Base-by-base conservation (phyloP, 2,797 vertebrate genomes). In the Petrocephalus schoutedeni region DNA sequence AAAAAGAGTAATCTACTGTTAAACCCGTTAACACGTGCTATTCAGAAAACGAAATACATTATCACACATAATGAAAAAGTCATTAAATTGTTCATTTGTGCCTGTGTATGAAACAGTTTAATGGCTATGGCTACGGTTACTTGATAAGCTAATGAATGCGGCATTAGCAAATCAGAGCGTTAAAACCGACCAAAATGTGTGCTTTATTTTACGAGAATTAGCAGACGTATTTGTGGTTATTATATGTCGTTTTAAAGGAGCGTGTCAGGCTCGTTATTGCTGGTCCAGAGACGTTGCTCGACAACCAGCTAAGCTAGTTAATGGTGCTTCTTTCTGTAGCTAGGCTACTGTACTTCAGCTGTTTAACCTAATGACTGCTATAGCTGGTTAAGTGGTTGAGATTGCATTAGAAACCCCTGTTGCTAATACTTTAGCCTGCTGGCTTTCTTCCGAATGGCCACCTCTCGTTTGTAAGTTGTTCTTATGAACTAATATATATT, bases 91-190 rank as follows among this genome's bases (percentile, higher is more conserved):
- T 49, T 80, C 36, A 80, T 80, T 80, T 80, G 74, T 49, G 74
- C 36, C 74, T 80, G 74, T 80, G 74, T 49, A 49, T 80, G 74
- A 80, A 80, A 80, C 74, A 9, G 41, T 49, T 80, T 80, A 57
- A 45, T 45, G 74, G 36, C 53, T 1, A 8, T 54, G 53, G 53
- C 74, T 5, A 80, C 74, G 74, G 74, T n/a, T 80, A 49, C 74
- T 80, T 80, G 41, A 80, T 49, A 49, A 80, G 74, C 74, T 80
- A 80, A 80, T 80, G 74, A 80, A 80, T 80, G 74, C 74, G 36
- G 36, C 7, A 80, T 80, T 80, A 45, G 74, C 36, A 80, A 49
- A 36, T 74, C 7, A 16, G 32, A 74, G 36, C 45, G 41, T 49
- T 80, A 7, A 49, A 80, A 36, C 16, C 45, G 74, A 16, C 36